phyloP scores from a whole-genome alignment of 2,113 vertebrate genomes.

The Ammodramus savannarum region DNA sequence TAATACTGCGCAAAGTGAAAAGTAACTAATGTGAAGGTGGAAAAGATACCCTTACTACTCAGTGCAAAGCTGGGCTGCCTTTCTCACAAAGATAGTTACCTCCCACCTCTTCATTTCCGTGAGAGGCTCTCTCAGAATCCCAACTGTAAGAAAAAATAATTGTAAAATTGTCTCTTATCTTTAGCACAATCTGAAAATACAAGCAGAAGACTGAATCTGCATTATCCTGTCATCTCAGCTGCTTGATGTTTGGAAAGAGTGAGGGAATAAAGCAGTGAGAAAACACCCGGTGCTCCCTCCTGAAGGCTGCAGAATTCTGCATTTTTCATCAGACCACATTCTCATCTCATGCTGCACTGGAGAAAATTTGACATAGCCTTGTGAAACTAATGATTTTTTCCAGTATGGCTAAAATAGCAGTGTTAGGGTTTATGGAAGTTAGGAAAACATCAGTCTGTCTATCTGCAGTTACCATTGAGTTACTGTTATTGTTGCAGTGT shows the following conservation, averaged over 20 bases:
- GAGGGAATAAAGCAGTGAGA: neutral
- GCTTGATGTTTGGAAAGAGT: neutral
- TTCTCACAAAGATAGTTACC: slow-evolving; percentile 45
- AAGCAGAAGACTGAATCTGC: neutral
- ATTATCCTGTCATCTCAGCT: neutral
- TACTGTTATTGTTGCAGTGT: neutral
- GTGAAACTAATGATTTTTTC: neutral
- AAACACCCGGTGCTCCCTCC: neutral
- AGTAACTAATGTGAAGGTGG: slow-evolving; percentile 55
- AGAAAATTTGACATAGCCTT: neutral
- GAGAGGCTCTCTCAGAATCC: neutral
- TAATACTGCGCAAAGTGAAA: slow-evolving; percentile 52
- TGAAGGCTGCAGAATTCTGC: neutral
- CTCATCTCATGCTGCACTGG: neutral
- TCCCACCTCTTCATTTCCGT: slow-evolving; percentile 55
- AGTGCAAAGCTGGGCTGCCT: slow-evolving; percentile 30
- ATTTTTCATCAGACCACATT: neutral
- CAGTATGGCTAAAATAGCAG: neutral
- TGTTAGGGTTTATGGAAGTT: neutral
- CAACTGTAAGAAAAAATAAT: neutral
- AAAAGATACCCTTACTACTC: slow-evolving; percentile 36
- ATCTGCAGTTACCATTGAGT: neutral
- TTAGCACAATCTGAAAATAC: neutral
- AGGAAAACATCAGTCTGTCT: neutral
- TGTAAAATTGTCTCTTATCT: neutral